A percentile compares a stretch with the other conserved stretches of the same genome.
phyloP scores from a whole-genome alignment of 2,113 vertebrate genomes.

The Tursiops truncatus region DNA sequence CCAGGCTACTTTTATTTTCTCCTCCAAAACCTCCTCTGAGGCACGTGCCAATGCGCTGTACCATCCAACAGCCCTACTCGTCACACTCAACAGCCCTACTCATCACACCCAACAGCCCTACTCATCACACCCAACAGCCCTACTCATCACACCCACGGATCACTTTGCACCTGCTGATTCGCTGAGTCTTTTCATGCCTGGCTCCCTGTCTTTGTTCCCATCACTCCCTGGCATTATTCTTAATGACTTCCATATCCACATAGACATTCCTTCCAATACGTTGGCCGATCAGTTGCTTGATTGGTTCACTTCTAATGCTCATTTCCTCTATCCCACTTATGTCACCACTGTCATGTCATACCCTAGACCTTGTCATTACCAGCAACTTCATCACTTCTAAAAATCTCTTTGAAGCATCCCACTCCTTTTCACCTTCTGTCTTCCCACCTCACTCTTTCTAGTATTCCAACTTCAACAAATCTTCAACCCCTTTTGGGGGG shows the following conservation, averaged over 20 bases:
- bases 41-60: accelerated
- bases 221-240: background rate
- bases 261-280: background rate
- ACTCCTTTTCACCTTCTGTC: background rate
- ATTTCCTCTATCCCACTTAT: background rate
- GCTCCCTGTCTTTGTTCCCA: background rate
- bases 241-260: background rate
- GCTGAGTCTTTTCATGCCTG: background rate
- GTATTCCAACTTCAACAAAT: background rate
- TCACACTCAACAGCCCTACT: background rate
- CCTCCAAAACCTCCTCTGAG: background rate
- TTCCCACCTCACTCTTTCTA: background rate
- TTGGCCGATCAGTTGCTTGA: background rate
- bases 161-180: background rate
- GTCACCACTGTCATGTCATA: background rate
- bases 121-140: background rate
- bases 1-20: background rate
- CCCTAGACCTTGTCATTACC: background rate
- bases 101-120: background rate
- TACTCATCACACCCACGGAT: background rate
- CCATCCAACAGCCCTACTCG: background rate
- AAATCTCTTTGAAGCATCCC: background rate
- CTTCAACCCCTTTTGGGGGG: background rate
- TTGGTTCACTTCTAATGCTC: background rate
- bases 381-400: background rate